Evolutionary conservation across 2,113 vertebrate genomes (phyloP), one percentile per base, ranked within the genome.

Genomic region (Siphamia tubifer): DNA sequence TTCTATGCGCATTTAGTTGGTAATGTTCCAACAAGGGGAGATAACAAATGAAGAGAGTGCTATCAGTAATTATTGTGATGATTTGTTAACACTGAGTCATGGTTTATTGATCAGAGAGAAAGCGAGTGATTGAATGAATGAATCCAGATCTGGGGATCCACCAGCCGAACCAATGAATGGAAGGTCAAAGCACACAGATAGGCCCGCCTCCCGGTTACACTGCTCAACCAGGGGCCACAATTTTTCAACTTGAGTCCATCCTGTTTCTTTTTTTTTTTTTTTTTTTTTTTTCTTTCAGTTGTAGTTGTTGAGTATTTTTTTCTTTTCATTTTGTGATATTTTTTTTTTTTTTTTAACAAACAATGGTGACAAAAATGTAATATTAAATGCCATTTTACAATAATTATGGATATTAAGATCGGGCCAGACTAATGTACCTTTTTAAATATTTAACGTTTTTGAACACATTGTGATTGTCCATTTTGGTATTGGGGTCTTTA

Each of bases 1-100:
- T 74, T 72, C 44, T 67, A 63, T 77, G 79, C 49, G 47, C 83
- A 81, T 74, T 40, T 76, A 79, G 81, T 83, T 81, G 82, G 86
- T 69, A 79, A 82, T 84, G 72, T 70, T 87, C 82, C 74, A 51
- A 20, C 27, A 67, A 44, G 25, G 70, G 83, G 68, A 85, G 82
- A 82, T 61, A 68, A 74, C 74, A 68, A 32, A 81, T 40, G 34
- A 65, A 67, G 58, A 67, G 80, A 85, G 84, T 89, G 87, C 86
- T 89, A 84, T 87, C 84, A 84, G 90, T 90, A 91, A 91, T 91
- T 90, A 87, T 91, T 91, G 87, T 91, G 89, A 89, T 91, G 91
- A 91, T 89, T 91, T 90, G 82, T 87, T 80, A 88, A 88, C 82
- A 87, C 85, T 73, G 83, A 88, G 86, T 89, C 85, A 87, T 91